Conservation (phyloP, 2,113 vertebrate genomes). For the Calidris pygmaea region DNA sequence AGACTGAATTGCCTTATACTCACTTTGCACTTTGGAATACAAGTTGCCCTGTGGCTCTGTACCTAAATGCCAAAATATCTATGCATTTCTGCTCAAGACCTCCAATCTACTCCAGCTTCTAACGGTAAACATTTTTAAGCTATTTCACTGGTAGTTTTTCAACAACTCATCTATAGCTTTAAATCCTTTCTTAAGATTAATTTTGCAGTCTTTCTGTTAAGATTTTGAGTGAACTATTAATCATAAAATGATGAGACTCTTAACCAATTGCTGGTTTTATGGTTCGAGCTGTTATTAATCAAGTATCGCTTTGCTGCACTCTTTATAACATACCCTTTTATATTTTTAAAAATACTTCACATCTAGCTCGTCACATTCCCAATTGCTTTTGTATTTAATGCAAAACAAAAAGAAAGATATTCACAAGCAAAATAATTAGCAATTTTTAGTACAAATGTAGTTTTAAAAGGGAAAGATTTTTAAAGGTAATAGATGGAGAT, state of each 20-base stretch:
- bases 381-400: not conserved
- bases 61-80: not conserved
- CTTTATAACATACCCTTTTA: conserved; percentile 9
- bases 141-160: conserved; percentile 31
- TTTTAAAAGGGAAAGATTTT: not conserved
- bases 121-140: conserved; percentile 4
- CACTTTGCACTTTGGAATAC: not conserved
- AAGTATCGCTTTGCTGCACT: conserved; percentile 62
- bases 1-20: not conserved
- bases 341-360: not conserved
- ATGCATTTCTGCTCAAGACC: not conserved
- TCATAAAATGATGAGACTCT: conserved; percentile 51
- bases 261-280: conserved; percentile 51
- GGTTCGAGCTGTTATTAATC: conserved; percentile 39
- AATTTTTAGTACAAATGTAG: not conserved
- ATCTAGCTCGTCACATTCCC: not conserved
- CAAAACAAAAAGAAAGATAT: not conserved
- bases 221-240: conserved; percentile 63
- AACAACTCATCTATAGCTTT: conserved; percentile 9
- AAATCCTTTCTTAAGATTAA: conserved; percentile 50
- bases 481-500: not conserved
- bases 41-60: not conserved
- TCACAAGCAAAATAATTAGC: not conserved
- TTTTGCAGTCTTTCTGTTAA: conserved; percentile 45
- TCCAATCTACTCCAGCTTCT: conserved; percentile 9